Evolutionary conservation across 2,797 vertebrate genomes (phyloP).

Genomic region (Syngnathus acus): DNA sequence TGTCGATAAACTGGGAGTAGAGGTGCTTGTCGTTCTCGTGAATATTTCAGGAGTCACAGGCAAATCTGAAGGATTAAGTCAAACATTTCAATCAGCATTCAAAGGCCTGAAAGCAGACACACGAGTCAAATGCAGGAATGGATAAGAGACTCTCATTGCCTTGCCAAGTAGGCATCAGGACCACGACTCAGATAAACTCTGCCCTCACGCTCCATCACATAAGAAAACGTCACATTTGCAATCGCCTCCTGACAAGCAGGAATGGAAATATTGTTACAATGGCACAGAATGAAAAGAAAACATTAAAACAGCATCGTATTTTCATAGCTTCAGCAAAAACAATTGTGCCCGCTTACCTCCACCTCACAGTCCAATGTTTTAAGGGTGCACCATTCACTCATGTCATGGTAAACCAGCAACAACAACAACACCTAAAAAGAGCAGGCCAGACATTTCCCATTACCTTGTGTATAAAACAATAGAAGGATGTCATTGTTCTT

Average conservation of each 20-base stretch:
- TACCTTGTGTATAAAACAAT: neutral
- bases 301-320: neutral
- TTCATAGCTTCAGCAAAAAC: neutral
- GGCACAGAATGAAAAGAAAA: neutral
- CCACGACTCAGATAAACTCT: slow-evolving; percentile 70
- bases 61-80: too few relatives aligned
- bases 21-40: too few relatives aligned
- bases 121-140: neutral
- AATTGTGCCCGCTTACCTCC: slow-evolving; percentile 69
- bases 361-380: slow-evolving; percentile 69
- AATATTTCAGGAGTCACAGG: too few relatives aligned
- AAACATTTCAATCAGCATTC: too few relatives aligned
- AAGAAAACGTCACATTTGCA: slow-evolving; percentile 72
- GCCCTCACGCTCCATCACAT: slow-evolving; percentile 77
- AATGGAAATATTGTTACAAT: neutral
- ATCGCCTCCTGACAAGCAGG: slow-evolving; percentile 72
- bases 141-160: slow-evolving; percentile 63
- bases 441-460: neutral
- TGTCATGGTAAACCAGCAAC: slow-evolving; percentile 78
- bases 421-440: slow-evolving; percentile 76
- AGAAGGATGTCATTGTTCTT: neutral
- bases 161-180: slow-evolving; percentile 74
- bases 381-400: slow-evolving; percentile 69
- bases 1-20: too few relatives aligned
- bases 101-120: neutral